phyloP scores from a whole-genome alignment of 37 sponge, comb jelly and placozoan species.

The Halisarca cf. caerulea region DNA sequence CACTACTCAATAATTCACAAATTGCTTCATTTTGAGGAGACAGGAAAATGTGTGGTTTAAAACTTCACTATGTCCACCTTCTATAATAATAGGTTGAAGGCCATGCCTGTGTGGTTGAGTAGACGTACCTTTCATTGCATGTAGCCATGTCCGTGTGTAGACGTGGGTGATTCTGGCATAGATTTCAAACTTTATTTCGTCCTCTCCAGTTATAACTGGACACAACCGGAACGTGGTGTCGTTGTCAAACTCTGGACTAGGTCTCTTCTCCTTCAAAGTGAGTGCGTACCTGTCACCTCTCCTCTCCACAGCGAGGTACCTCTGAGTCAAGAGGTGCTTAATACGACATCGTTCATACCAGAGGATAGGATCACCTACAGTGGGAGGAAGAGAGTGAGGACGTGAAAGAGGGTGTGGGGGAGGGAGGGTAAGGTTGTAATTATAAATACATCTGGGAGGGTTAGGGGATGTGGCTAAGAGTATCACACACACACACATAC shows the following conservation, averaged over 20 bases:
- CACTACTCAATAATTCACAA: too few species aligned
- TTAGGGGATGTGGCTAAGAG: too few species aligned
- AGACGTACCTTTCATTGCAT: constrained; percentile 42
- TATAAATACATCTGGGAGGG: too few species aligned
- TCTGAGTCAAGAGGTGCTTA: constrained; percentile 73
- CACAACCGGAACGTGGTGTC: constrained; percentile 63
- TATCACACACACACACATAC: too few species aligned
- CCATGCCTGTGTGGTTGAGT: too few species aligned
- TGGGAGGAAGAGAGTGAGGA: neutral
- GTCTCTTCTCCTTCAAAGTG: constrained; percentile 2
- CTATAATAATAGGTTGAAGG: too few species aligned
- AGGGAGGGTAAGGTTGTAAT: neutral
- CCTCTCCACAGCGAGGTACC: constrained; percentile 61
- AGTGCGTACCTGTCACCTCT: neutral
- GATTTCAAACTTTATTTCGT: constrained; percentile 46
- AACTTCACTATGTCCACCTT: too few species aligned
- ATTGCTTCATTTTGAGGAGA: too few species aligned
- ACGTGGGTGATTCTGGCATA: constrained; percentile 74
- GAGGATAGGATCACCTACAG: constrained; percentile 45
- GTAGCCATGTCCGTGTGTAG: constrained; percentile 63
- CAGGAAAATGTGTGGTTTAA: too few species aligned
- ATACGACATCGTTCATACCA: constrained; percentile 80
- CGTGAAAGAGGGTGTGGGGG: neutral
- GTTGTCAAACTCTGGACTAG: constrained; percentile 5
- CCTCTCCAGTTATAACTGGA: constrained; percentile 70